A percentile compares a stretch with the other conserved stretches of the same genome.
phyloP scores from a whole-genome alignment of 1,140 invertebrate genomes.

The Drosophila pallidifrons region DNA sequence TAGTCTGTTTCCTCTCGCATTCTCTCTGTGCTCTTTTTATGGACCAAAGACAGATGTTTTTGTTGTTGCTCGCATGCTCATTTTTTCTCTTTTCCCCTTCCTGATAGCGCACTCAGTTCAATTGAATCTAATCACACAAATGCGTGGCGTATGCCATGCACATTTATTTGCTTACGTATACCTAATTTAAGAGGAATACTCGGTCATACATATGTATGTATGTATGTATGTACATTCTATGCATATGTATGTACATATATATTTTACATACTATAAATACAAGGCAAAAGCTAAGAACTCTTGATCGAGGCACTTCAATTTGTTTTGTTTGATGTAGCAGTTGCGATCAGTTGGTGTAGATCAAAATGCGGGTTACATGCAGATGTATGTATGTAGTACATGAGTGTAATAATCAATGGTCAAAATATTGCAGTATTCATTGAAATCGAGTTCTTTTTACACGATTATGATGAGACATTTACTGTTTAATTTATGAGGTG shows the following conservation, averaged over 20 bases:
- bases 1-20: conserved; percentile 17
- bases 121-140: conserved; percentile 77
- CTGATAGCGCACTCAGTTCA: conserved; percentile 55
- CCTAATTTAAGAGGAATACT: conserved; percentile 51
- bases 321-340: background rate
- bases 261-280: conserved; percentile 16
- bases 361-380: no score
- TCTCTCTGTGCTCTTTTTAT: conserved; percentile 37
- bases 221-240: no score
- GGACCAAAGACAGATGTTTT: conserved; percentile 56
- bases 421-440: no score
- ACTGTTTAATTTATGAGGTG: conserved; percentile 71
- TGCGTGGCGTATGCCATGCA: conserved; percentile 76
- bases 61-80: conserved; percentile 13
- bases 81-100: conserved; percentile 17
- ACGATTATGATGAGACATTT: conserved; percentile 51
- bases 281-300: conserved; percentile 39
- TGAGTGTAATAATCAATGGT: no score
- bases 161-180: conserved; percentile 81
- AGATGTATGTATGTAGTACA: no score
- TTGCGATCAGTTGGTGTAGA: background rate
- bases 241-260: no score
- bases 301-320: conserved; percentile 5
- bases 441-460: background rate
- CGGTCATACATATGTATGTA: no score